Percentiles rank a stretch among this genome's conserved stretches.
These are phyloP conservation scores for Clostera curtula DNA, from an alignment of 2,888 invertebrate genomes.

Conservation along the genomic window DNA sequence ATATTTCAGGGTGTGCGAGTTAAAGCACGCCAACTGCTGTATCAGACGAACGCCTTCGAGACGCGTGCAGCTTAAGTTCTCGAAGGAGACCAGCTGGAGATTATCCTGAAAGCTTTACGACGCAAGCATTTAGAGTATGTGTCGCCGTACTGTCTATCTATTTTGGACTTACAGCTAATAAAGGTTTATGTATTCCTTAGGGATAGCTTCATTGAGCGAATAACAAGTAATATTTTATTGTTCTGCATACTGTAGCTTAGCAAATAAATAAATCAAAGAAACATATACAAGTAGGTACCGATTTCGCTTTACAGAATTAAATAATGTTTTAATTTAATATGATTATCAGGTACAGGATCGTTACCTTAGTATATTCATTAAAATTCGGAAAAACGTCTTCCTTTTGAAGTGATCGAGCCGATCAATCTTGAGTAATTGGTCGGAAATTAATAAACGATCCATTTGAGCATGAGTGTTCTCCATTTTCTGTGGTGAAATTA, in stretches of 20 bases:
- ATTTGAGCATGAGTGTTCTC: conserved; percentile 37
- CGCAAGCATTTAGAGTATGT: too few species aligned
- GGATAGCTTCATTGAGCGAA: too few species aligned
- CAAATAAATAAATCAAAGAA: too few species aligned
- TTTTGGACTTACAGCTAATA: too few species aligned
- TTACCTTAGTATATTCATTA: conserved; percentile 50
- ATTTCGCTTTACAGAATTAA: too few species aligned
- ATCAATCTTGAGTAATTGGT: conserved; percentile 47
- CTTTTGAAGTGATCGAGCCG: conserved; percentile 46
- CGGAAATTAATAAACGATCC: conserved; percentile 46
- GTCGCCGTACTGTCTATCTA: too few species aligned
- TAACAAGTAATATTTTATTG: too few species aligned
- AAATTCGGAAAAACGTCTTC: conserved; percentile 39
- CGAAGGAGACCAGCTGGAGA: conserved; percentile 55
- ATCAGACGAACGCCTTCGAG: conserved; percentile 51
- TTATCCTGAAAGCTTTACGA: conserved; percentile 49
- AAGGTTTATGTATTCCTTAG: too few species aligned
- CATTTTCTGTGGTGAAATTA: conserved; percentile 39
- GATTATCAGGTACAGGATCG: too few species aligned
- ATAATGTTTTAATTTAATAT: too few species aligned
- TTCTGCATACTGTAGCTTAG: too few species aligned
- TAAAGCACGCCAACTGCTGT: conserved; percentile 55
- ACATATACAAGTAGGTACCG: too few species aligned
- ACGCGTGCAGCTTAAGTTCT: conserved; percentile 51
- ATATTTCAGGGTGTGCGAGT: conserved; percentile 50